These are phyloP conservation scores for Aspidoscelis tigris DNA, from an alignment of 2,113 vertebrate genomes.

Conservation along the genomic window DNA sequence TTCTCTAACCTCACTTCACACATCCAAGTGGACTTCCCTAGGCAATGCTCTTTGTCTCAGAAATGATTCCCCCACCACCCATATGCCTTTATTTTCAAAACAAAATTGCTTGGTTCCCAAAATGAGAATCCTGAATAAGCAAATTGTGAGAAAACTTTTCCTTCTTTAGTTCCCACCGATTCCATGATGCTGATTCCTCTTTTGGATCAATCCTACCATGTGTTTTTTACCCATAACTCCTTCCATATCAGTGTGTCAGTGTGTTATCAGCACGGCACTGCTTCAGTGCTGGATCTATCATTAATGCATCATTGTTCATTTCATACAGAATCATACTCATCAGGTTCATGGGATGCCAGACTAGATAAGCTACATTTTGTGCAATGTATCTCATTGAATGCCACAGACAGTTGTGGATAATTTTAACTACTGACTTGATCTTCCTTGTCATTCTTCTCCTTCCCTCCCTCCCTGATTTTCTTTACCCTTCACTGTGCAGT, in stretches of 20 bases:
- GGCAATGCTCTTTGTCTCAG: background rate
- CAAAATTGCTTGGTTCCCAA: background rate
- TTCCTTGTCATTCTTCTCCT: background rate
- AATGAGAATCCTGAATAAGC: background rate
- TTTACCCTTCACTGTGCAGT: background rate
- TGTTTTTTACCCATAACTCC: background rate
- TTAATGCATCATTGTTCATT: background rate
- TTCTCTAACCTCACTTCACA: background rate
- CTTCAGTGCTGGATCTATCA: background rate
- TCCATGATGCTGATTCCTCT: background rate
- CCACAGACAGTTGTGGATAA: background rate
- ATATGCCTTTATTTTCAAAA: background rate
- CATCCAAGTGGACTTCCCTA: background rate
- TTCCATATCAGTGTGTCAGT: background rate
- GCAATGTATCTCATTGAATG: background rate
- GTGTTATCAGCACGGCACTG: background rate
- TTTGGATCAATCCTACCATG: background rate
- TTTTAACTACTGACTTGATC: background rate
- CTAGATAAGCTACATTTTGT: rapidly evolving
- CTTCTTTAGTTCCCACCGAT: background rate
- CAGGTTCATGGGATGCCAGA: background rate
- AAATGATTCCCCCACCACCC: background rate
- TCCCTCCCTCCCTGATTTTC: too few relatives aligned
- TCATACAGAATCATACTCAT: background rate
- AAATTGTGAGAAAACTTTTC: background rate